Evolutionary conservation across 2,113 vertebrate species (phyloP).

Genomic region (Numenius arquata): DNA sequence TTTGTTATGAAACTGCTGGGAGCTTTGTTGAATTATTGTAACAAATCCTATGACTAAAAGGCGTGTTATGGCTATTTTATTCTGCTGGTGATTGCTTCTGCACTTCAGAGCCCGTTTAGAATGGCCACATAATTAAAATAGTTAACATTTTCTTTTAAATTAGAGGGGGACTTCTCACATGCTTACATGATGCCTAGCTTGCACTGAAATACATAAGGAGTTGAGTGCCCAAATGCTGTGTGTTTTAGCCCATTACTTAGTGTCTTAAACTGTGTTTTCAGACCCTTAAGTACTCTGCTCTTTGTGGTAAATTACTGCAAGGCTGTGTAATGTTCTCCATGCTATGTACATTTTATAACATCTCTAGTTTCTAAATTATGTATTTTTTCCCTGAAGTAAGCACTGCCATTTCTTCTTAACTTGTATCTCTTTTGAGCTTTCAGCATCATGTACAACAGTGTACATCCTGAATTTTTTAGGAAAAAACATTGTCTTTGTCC

Average conservation of each 20-base stretch:
- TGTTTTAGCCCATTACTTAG: not conserved
- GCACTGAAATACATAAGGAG: not conserved
- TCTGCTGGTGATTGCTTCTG: not conserved
- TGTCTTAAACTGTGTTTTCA: not conserved
- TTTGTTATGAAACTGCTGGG: conserved; percentile 46
- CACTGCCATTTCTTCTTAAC: not conserved
- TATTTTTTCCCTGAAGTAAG: not conserved
- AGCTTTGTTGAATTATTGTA: not conserved
- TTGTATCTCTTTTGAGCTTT: not conserved
- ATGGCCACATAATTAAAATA: not conserved
- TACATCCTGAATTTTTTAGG: not conserved
- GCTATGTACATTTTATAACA: not conserved
- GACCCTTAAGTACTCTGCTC: not conserved
- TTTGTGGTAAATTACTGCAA: not conserved
- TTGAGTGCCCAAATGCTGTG: not conserved
- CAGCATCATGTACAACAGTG: not conserved
- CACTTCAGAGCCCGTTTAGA: not conserved
- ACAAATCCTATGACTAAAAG: conserved; percentile 29
- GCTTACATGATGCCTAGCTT: not conserved
- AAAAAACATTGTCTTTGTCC: not conserved
- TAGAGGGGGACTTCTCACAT: not conserved
- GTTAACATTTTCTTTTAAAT: not conserved
- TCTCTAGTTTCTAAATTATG: not conserved
- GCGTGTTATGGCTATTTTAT: not conserved
- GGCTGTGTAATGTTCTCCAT: not conserved